Conservation (phyloP, 2,797 vertebrate genomes). For the Paratrypauchen microcephalus region DNA sequence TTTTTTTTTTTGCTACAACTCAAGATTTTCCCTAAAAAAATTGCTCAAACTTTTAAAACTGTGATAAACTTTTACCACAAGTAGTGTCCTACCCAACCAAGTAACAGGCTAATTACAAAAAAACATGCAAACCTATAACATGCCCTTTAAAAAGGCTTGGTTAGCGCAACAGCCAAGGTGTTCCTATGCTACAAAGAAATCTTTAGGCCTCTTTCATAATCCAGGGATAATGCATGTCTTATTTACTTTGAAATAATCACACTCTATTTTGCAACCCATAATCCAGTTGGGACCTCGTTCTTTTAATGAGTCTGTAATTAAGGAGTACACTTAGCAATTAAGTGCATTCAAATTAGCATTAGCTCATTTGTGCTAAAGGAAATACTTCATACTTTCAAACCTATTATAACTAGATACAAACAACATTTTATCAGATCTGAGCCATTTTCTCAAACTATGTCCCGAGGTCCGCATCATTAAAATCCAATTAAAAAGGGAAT, state of each 20-base stretch:
- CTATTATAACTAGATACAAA: not conserved
- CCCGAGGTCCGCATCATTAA: slow-evolving; percentile 6
- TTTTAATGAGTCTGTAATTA: slow-evolving; percentile 3
- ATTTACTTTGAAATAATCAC: slow-evolving; percentile 11
- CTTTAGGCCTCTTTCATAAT: not conserved
- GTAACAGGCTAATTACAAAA: too few species aligned
- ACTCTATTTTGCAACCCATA: not conserved
- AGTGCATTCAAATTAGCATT: slow-evolving; percentile 2
- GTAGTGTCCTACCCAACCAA: too few species aligned
- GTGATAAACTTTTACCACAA: too few species aligned
- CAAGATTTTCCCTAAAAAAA: too few species aligned
- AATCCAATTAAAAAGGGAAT: slow-evolving; percentile 3
- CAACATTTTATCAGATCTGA: slow-evolving; percentile 4
- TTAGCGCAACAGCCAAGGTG: too few species aligned
- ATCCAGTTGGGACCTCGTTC: not conserved
- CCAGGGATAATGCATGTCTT: not conserved
- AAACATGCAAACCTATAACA: too few species aligned
- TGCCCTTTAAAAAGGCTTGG: too few species aligned
- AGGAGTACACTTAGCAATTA: slow-evolving; percentile 6
- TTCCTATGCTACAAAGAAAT: not conserved
- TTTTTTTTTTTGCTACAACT: too few species aligned
- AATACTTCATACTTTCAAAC: not conserved
- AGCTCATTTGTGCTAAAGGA: not conserved
- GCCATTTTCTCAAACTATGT: not conserved
- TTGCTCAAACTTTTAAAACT: too few species aligned